These are phyloP conservation scores for Illadopsis cleaveri DNA, from an alignment of 2,113 vertebrate species.

Conservation along the genomic window DNA sequence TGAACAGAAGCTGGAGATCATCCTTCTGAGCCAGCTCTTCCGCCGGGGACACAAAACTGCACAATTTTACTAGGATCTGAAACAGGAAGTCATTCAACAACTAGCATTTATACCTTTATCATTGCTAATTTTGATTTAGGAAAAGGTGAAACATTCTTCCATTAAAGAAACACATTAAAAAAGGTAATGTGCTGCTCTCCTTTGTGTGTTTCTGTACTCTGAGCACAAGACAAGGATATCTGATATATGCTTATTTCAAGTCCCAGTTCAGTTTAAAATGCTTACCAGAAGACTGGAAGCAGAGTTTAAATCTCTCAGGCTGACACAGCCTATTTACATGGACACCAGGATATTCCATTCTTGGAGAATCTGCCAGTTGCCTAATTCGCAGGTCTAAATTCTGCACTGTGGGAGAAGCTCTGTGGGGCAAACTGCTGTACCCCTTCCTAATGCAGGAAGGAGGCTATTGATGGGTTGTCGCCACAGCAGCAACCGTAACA, in stretches of 20 bases:
- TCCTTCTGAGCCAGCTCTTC: constrained; percentile 98
- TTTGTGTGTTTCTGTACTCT: neutral
- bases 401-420: neutral
- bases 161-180: neutral
- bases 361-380: neutral
- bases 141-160: neutral
- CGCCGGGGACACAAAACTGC: constrained; percentile 94
- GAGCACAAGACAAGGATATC: neutral
- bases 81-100: neutral
- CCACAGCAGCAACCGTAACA: neutral
- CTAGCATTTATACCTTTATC: neutral
- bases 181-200: accelerated
- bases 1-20: constrained; percentile 97
- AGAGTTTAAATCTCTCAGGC: neutral
- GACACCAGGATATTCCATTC: neutral
- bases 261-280: neutral
- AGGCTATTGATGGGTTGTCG: neutral
- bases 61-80: constrained; percentile 97
- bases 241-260: neutral
- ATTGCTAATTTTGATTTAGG: neutral
- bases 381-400: neutral
- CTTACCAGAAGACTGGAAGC: neutral
- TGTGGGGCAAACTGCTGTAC: neutral
- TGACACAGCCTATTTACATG: neutral
- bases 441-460: neutral